Percentiles rank a stretch among this genome's conserved stretches.
These are phyloP conservation scores for Oreortyx pictus DNA, from an alignment of 2,797 vertebrate species.

Conservation along the genomic window DNA sequence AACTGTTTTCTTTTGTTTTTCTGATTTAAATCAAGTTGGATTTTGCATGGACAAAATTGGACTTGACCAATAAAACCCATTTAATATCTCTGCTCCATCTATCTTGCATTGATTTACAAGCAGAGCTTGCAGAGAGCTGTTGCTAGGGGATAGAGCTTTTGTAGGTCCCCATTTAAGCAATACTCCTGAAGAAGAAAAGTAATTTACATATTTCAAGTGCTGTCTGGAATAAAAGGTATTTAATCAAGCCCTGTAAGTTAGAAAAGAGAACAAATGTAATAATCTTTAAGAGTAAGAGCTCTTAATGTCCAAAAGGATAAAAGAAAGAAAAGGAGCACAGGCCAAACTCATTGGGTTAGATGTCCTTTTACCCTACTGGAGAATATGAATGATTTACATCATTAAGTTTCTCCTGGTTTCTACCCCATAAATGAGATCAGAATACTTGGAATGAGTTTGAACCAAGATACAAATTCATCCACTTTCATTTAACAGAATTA, in stretches of 20 bases:
- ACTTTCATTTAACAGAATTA: neutral
- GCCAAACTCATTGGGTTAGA: neutral
- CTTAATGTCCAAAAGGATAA: neutral
- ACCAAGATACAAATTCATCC: neutral
- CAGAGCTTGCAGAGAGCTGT: constrained; percentile 39
- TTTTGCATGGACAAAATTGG: neutral
- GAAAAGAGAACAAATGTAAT: neutral
- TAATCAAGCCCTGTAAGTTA: constrained; percentile 16
- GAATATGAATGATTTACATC: neutral
- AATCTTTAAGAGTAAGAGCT: neutral
- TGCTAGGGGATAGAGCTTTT: constrained; percentile 67
- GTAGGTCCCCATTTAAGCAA: constrained; percentile 20
- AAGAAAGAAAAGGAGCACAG: neutral
- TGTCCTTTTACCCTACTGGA: neutral
- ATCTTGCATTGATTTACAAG: constrained; percentile 52
- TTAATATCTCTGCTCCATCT: neutral
- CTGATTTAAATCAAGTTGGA: neutral
- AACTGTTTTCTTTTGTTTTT: neutral
- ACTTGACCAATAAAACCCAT: neutral
- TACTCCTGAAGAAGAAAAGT: constrained; percentile 27
- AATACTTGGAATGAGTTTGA: neutral
- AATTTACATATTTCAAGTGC: constrained; percentile 49
- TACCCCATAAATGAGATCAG: neutral
- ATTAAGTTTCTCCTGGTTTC: neutral
- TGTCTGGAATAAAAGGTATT: neutral